phyloP scores from a whole-genome alignment of 2,797 vertebrate species.

The Danio choprae region DNA sequence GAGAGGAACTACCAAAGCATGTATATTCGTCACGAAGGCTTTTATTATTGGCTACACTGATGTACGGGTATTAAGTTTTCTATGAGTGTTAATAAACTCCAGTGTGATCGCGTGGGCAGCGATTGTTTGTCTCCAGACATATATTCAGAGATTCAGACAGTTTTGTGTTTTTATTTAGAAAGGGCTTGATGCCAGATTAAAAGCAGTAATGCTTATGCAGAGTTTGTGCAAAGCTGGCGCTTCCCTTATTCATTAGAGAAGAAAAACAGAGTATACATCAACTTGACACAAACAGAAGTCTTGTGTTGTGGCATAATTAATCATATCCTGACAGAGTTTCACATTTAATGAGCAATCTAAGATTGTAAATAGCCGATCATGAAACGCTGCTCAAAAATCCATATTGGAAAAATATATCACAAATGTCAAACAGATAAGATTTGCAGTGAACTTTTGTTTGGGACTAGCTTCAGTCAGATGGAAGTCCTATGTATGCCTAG shows the following conservation, averaged over 20 bases:
- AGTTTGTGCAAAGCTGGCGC: slow-evolving; percentile 58
- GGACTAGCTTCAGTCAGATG: not conserved
- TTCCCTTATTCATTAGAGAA: slow-evolving; percentile 76
- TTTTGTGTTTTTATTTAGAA: slow-evolving; percentile 45
- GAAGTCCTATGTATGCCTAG: not conserved
- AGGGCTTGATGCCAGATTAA: slow-evolving; percentile 51
- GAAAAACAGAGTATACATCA: slow-evolving; percentile 78
- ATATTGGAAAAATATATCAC: slow-evolving; percentile 61
- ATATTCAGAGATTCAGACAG: slow-evolving; percentile 15
- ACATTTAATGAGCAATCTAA: slow-evolving; percentile 76
- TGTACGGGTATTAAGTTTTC: not conserved
- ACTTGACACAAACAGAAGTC: slow-evolving; percentile 80
- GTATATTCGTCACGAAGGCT: not conserved
- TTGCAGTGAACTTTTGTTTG: slow-evolving; percentile 1
- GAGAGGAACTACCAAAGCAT: not conserved
- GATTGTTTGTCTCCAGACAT: slow-evolving; percentile 10
- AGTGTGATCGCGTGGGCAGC: not conserved
- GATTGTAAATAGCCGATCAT: slow-evolving; percentile 75
- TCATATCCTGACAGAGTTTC: slow-evolving; percentile 73
- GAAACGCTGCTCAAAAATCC: slow-evolving; percentile 62
- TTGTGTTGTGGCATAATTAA: slow-evolving; percentile 78
- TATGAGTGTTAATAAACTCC: slow-evolving; percentile 22
- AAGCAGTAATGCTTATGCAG: slow-evolving; percentile 40
- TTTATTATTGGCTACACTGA: not conserved
- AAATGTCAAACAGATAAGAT: slow-evolving; percentile 40